Conservation (phyloP, 2,888 invertebrate species). For the Hanleya hanleyi region DNA sequence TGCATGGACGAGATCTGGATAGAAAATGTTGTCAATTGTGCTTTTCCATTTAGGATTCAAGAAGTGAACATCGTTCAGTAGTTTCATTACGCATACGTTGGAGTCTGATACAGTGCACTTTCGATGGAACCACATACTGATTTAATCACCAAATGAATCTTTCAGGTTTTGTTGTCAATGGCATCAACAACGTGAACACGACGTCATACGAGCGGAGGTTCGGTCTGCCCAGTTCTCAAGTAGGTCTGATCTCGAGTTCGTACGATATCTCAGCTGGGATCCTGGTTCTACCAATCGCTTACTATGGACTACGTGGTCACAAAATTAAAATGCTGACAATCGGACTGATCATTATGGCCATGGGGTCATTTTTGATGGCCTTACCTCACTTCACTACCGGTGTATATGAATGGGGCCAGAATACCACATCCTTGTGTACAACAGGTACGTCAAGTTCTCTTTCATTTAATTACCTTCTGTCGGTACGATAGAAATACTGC, state of each 20-base stretch:
- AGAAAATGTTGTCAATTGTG: too few species aligned
- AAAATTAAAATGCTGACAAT: conserved; percentile 82
- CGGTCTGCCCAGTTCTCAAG: conserved; percentile 60
- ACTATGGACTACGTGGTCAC: conserved; percentile 53
- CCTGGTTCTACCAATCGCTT: conserved; percentile 60
- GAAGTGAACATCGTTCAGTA: too few species aligned
- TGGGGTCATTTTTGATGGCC: conserved; percentile 82
- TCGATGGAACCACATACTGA: neutral
- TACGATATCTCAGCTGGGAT: conserved; percentile 69
- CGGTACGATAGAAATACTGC: too few species aligned
- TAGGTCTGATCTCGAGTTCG: conserved; percentile 66
- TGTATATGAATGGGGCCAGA: conserved; percentile 75
- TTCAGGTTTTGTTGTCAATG: conserved; percentile 69
- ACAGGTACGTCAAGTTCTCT: too few species aligned
- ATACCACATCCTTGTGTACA: neutral
- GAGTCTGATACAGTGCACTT: neutral
- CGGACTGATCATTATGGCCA: conserved; percentile 83
- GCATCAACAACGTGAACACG: conserved; percentile 69
- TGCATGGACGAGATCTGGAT: too few species aligned
- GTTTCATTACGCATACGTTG: too few species aligned
- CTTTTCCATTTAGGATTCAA: too few species aligned
- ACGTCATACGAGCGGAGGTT: conserved; percentile 68
- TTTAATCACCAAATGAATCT: neutral
- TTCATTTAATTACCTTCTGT: too few species aligned
- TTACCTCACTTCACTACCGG: conserved; percentile 86